A percentile compares a stretch with the other conserved stretches of the same genome.
These are phyloP conservation scores for Eledona agricola DNA, from an alignment of 2,888 invertebrate genomes.

Conservation along the genomic window DNA sequence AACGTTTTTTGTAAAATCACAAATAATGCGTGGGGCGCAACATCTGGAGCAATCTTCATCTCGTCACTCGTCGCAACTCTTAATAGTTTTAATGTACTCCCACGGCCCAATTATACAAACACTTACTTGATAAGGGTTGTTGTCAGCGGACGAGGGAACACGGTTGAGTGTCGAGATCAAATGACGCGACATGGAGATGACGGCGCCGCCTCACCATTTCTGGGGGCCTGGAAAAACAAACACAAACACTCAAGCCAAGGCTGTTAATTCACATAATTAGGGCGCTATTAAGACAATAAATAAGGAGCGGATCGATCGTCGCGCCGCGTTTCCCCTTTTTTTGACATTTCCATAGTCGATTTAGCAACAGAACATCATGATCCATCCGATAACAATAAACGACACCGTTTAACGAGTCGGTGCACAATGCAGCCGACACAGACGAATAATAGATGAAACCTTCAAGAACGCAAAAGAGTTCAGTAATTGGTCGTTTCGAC, in stretches of 20 bases:
- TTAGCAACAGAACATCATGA: background rate
- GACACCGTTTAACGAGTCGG: conserved; percentile 14
- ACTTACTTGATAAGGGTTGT: conserved; percentile 55
- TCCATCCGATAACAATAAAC: too few species aligned
- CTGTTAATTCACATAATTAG: too few species aligned
- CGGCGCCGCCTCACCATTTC: conserved; percentile 54
- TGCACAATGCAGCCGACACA: conserved; percentile 22
- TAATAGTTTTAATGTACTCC: too few species aligned
- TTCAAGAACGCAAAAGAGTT: conserved; percentile 1
- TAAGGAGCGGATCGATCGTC: too few species aligned
- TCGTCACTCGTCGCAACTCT: too few species aligned
- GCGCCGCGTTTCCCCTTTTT: too few species aligned
- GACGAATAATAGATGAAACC: conserved; percentile 7
- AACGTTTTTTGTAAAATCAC: too few species aligned
- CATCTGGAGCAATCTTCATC: too few species aligned
- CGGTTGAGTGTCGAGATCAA: conserved; percentile 51
- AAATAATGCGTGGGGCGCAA: too few species aligned
- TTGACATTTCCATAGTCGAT: too few species aligned
- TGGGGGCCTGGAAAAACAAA: conserved; percentile 42
- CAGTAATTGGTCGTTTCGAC: background rate
- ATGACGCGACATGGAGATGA: conserved; percentile 57
- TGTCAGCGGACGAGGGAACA: conserved; percentile 46
- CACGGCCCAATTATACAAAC: background rate
- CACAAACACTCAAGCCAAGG: too few species aligned
- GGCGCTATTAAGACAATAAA: too few species aligned